Conservation (phyloP, 23 tunicate genomes). For the Oikopleura dioica region DNA sequence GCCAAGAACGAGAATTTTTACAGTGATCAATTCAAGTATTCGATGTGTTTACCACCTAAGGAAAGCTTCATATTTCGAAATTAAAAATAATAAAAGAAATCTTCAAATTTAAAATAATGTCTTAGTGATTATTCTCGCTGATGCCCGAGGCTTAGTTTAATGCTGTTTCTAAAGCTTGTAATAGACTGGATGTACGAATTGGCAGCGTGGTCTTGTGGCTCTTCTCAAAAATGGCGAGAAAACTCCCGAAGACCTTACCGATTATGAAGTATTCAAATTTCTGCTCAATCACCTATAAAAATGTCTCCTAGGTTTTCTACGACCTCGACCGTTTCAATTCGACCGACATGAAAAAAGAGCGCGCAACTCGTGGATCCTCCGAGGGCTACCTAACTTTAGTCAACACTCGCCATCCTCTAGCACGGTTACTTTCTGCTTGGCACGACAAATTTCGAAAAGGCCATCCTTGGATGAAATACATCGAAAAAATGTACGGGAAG, state of each 20-base stretch:
- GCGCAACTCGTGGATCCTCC: neutral
- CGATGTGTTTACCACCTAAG: conserved; percentile 11
- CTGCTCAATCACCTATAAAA: no score
- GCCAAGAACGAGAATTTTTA: conserved; percentile 1
- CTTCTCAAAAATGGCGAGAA: neutral
- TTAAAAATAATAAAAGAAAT: no score
- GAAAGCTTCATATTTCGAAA: no score
- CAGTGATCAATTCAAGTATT: neutral
- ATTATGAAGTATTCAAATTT: conserved; percentile 11
- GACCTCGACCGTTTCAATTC: conserved; percentile 9
- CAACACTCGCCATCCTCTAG: conserved; percentile 4
- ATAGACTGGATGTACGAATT: conserved; percentile 9
- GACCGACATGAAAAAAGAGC: conserved; percentile 11
- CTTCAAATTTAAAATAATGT: no score
- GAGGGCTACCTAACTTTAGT: neutral
- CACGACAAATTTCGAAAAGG: conserved; percentile 12
- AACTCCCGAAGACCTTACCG: conserved; percentile 2
- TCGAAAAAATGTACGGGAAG: neutral
- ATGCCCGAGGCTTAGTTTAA: no score
- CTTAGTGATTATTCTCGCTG: no score
- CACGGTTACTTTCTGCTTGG: neutral
- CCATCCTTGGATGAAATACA: conserved; percentile 10
- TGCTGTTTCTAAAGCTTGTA: no score
- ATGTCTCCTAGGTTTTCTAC: no score
- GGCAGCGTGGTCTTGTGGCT: conserved; percentile 10